phyloP scores from a whole-genome alignment of 2,888 invertebrate species.

The Athetis lepigone region DNA sequence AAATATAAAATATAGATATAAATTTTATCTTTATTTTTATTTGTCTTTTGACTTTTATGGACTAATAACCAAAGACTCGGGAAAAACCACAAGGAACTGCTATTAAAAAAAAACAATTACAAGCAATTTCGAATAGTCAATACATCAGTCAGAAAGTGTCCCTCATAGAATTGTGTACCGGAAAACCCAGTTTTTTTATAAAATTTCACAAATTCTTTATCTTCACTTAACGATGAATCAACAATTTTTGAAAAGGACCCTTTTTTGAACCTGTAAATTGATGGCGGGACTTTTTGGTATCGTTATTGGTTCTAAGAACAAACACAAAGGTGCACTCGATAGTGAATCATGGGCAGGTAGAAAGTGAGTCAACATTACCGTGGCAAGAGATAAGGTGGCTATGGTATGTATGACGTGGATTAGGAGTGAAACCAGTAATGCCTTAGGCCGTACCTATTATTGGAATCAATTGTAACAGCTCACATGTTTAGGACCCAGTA shows the following conservation, averaged over 20 bases:
- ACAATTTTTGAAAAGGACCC: not conserved
- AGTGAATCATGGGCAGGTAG: slow-evolving; percentile 60
- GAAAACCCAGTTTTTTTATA: not conserved
- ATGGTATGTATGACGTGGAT: not conserved
- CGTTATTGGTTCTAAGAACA: slow-evolving; percentile 29
- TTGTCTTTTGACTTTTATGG: too few relatives aligned
- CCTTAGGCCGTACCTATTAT: too few relatives aligned
- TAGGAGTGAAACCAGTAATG: too few relatives aligned
- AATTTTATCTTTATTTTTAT: too few relatives aligned
- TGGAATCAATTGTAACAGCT: too few relatives aligned
- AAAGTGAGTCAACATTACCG: slow-evolving; percentile 54
- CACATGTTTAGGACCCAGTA: too few relatives aligned
- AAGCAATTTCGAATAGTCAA: too few relatives aligned
- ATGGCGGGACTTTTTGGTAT: not conserved
- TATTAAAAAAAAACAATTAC: too few relatives aligned
- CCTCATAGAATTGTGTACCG: not conserved
- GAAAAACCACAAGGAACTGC: too few relatives aligned
- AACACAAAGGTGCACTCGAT: slow-evolving; percentile 4
- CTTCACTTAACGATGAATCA: not conserved
- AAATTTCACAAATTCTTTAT: not conserved
- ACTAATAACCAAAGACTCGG: too few relatives aligned
- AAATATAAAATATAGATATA: too few relatives aligned
- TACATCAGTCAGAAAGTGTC: too few relatives aligned
- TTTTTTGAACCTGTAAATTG: not conserved
- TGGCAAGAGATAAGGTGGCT: slow-evolving; percentile 4